phyloP scores from a whole-genome alignment of 2,113 vertebrate genomes.

The zebrafish (Danio rerio) region DNA sequence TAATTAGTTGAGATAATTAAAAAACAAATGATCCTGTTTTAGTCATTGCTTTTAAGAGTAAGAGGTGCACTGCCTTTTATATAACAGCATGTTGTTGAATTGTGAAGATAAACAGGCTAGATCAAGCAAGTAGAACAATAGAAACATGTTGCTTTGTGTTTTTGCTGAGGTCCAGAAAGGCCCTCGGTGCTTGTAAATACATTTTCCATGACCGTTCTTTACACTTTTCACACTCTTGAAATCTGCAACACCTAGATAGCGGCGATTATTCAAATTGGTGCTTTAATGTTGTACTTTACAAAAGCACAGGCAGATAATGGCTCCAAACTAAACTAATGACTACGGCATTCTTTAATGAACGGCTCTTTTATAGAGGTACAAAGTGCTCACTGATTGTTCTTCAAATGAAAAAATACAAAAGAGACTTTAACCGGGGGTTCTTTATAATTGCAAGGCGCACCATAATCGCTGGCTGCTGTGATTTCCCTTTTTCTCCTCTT shows the following conservation, averaged over 20 bases:
- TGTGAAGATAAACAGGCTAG: background rate
- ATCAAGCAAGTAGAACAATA: background rate
- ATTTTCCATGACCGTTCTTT: background rate
- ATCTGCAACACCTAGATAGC: conserved; percentile 11
- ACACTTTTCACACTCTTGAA: background rate
- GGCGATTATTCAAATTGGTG: conserved; percentile 17
- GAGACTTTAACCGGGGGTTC: conserved; percentile 6
- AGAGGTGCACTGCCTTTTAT: background rate
- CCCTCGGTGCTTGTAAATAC: background rate
- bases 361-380: conserved; percentile 5
- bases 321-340: conserved; percentile 47
- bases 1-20: conserved; percentile 20
- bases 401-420: conserved; percentile 36
- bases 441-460: conserved; percentile 11
- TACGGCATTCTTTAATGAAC: conserved; percentile 37
- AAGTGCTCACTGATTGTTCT: conserved; percentile 10
- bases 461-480: background rate
- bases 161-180: background rate
- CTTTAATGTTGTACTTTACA: conserved; percentile 22
- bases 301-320: conserved; percentile 34
- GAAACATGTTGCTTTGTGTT: background rate
- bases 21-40: background rate
- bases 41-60: background rate
- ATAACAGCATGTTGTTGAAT: background rate
- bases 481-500: background rate